phyloP scores from a whole-genome alignment of 2,888 invertebrate genomes.

The Tetragnatha montana region DNA sequence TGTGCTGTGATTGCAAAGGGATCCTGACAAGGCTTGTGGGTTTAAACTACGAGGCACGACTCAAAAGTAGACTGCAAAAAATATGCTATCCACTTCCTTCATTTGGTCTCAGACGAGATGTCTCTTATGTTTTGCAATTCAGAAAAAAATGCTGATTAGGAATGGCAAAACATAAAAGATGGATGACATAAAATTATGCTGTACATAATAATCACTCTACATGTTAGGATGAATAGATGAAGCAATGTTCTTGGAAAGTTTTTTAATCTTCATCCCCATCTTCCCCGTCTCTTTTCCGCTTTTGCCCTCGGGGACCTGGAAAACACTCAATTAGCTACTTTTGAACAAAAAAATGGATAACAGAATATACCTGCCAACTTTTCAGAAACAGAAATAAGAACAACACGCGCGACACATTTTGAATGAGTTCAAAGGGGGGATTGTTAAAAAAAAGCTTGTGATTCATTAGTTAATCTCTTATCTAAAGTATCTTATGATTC shows the following conservation, averaged over 20 bases:
- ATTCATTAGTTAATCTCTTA: no score
- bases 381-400: no score
- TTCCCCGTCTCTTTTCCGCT: slow-evolving; percentile 66
- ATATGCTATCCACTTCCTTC: slow-evolving; percentile 56
- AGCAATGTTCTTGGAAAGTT: slow-evolving; percentile 67
- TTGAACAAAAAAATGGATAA: no score
- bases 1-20: slow-evolving; percentile 63
- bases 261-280: slow-evolving; percentile 69
- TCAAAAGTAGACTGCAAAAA: slow-evolving; percentile 52
- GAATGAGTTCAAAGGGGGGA: no score
- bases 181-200: slow-evolving; percentile 67
- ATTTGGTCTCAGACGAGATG: slow-evolving; percentile 65
- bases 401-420: no score
- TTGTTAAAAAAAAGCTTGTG: no score
- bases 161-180: slow-evolving; percentile 65
- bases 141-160: slow-evolving; percentile 37
- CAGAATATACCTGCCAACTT: no score
- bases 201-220: slow-evolving; percentile 71
- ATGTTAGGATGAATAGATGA: slow-evolving; percentile 71
- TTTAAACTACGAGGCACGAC: slow-evolving; percentile 69
- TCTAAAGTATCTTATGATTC: no score
- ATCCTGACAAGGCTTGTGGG: slow-evolving; percentile 61
- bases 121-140: slow-evolving; percentile 66
- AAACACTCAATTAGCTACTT: not conserved
- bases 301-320: slow-evolving; percentile 62